These are phyloP conservation scores for Drosophila neotestacea DNA, from an alignment of 2,888 invertebrate species.

Conservation along the genomic window DNA sequence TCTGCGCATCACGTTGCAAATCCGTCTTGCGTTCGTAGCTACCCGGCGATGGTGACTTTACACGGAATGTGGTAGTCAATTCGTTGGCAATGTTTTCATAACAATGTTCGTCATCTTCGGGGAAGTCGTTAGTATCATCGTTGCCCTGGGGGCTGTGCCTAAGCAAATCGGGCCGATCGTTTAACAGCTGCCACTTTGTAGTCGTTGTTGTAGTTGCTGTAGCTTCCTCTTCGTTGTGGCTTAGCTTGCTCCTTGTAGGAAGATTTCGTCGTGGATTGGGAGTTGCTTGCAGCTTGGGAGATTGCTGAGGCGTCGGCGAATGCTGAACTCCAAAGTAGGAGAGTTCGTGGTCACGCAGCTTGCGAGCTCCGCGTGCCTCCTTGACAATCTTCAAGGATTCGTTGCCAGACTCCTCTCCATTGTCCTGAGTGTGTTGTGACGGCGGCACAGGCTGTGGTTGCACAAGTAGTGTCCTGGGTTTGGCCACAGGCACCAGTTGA, in stretches of 20 bases:
- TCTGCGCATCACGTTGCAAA: constrained; percentile 84
- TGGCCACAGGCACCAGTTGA: constrained; percentile 80
- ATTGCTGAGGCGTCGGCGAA: constrained; percentile 44
- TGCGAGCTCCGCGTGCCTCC: constrained; percentile 85
- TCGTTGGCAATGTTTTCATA: constrained; percentile 84
- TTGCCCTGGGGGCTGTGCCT: constrained; percentile 82
- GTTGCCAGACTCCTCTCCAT: constrained; percentile 58
- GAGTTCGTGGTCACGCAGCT: constrained; percentile 87
- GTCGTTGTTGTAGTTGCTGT: constrained; percentile 52
- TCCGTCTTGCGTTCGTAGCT: constrained; percentile 83
- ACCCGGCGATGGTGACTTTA: constrained; percentile 64
- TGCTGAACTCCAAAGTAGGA: constrained; percentile 87
- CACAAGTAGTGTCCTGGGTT: constrained; percentile 77
- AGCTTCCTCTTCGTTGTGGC: constrained; percentile 40
- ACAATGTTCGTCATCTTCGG: constrained; percentile 73
- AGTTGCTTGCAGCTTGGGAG: constrained; percentile 24
- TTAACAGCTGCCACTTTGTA: constrained; percentile 81
- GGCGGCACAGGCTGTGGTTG: constrained; percentile 53
- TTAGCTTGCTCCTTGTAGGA: constrained; percentile 64
- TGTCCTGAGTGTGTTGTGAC: constrained; percentile 32
- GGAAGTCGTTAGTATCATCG: constrained; percentile 55
- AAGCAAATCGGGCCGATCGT: constrained; percentile 84
- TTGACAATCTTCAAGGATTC: constrained; percentile 82
- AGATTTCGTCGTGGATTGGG: constrained; percentile 67
- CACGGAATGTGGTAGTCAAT: constrained; percentile 77